phyloP scores from a whole-genome alignment of 2,113 vertebrate genomes.

The Platichthys flesus region DNA sequence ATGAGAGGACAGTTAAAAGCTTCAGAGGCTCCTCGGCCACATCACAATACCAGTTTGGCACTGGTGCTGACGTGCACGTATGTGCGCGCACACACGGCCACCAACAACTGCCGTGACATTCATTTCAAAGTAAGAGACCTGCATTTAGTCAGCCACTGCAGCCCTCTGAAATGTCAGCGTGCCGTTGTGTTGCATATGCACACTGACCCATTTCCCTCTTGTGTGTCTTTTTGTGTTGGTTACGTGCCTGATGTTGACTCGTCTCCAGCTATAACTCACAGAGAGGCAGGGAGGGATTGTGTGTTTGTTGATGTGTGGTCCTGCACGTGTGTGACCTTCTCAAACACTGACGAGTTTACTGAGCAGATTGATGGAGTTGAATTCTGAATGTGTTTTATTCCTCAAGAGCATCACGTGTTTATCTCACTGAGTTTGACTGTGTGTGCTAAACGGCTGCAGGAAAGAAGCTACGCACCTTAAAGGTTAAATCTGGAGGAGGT shows the following conservation, averaged over 20 bases:
- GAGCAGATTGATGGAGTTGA: too few relatives aligned
- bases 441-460: not conserved
- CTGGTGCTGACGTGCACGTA: not conserved
- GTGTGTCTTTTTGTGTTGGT: slow-evolving; percentile 32
- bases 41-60: slow-evolving; percentile 19
- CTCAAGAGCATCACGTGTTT: too few relatives aligned
- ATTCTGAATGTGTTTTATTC: too few relatives aligned
- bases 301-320: not conserved
- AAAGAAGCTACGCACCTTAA: too few relatives aligned
- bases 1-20: slow-evolving; percentile 38
- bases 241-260: too few relatives aligned
- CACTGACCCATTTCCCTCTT: slow-evolving; percentile 13
- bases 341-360: too few relatives aligned
- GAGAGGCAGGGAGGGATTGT: not conserved
- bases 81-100: not conserved
- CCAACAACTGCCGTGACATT: slow-evolving; percentile 37
- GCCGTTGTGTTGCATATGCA: not conserved
- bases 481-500: too few relatives aligned
- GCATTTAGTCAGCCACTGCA: slow-evolving; percentile 52
- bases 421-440: too few relatives aligned
- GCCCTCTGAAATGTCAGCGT: slow-evolving; percentile 62
- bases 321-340: not conserved
- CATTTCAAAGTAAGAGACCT: slow-evolving; percentile 43
- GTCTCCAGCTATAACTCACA: not conserved
- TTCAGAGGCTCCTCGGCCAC: not conserved